Conservation (phyloP, 2,113 vertebrate genomes). For the Ivindomyrus marchei region DNA sequence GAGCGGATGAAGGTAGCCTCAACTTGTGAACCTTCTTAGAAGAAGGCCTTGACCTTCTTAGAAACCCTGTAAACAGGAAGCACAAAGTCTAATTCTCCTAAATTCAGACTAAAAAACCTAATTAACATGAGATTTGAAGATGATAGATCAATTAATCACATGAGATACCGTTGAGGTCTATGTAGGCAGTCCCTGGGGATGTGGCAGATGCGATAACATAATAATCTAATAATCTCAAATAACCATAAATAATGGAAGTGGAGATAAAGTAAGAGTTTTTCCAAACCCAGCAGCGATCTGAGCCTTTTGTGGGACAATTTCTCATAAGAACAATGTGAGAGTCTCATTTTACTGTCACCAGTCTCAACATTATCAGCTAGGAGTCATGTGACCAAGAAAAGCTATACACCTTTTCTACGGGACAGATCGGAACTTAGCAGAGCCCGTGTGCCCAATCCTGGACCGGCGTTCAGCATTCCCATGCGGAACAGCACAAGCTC, state of each 20-base stretch:
- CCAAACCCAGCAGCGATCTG: not conserved
- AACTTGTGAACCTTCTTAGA: not conserved
- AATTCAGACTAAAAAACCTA: not conserved
- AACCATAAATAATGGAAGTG: not conserved
- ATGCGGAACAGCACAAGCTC: not conserved
- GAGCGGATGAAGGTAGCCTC: not conserved
- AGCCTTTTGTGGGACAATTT: not conserved
- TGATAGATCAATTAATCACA: not conserved
- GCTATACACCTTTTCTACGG: not conserved
- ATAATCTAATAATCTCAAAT: not conserved
- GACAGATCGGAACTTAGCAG: not conserved
- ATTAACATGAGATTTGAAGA: not conserved
- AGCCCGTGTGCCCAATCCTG: not conserved
- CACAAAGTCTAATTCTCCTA: not conserved
- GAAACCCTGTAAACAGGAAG: not conserved
- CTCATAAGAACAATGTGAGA: not conserved
- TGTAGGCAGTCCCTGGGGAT: not conserved
- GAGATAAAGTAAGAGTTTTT: not conserved
- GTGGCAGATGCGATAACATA: not conserved
- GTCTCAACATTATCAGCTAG: not conserved
- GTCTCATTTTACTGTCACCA: not conserved
- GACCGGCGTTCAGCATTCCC: not conserved
- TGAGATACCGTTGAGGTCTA: not conserved
- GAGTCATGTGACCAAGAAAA: not conserved
- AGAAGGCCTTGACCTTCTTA: not conserved